Percentiles rank a stretch among this genome's conserved stretches.
Conservation (phyloP, 1,140 invertebrate genomes). For the Artemia franciscana region DNA sequence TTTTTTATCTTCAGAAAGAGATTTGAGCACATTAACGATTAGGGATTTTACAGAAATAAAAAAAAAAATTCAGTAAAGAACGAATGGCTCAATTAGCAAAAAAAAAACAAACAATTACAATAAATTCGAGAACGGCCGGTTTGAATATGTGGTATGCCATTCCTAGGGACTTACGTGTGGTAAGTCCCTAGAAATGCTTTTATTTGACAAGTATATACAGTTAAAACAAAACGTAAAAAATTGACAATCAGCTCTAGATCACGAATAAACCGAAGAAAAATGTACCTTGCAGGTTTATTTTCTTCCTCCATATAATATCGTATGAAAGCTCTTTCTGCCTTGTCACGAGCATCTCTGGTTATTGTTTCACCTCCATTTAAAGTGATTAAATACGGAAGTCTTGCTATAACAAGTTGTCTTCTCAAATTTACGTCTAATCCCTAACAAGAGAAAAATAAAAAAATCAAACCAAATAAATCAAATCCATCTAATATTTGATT, state of each 20-base stretch:
- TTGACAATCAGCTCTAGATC: background rate
- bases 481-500: no score
- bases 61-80: no score
- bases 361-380: background rate
- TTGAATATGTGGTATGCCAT: background rate
- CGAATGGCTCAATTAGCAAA: no score
- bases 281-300: background rate
- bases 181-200: background rate
- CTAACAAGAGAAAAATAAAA: no score
- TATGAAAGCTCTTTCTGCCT: background rate
- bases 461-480: no score
- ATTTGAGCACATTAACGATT: no score
- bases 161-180: background rate
- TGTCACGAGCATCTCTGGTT: background rate
- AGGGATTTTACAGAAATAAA: no score
- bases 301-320: background rate
- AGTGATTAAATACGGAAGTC: background rate
- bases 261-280: background rate
- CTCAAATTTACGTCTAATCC: background rate
- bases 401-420: background rate
- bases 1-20: no score
- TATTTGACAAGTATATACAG: no score
- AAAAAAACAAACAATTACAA: no score
- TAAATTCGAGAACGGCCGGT: background rate
- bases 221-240: background rate